These are phyloP conservation scores for Paratrypauchen microcephalus DNA, from an alignment of 2,797 vertebrate species.

Conservation along the genomic window DNA sequence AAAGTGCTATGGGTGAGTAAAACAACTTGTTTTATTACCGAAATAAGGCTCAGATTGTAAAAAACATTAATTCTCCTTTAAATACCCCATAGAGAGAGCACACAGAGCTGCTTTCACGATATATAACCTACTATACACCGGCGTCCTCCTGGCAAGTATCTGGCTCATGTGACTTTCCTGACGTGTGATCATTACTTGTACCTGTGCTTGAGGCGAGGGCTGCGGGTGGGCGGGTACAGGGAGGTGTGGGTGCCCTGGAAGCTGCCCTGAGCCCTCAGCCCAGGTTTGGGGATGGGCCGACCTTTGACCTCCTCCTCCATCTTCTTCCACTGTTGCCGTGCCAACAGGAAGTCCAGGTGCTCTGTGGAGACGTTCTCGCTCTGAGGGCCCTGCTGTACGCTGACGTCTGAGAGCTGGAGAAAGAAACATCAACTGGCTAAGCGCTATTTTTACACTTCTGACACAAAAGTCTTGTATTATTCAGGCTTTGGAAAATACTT, in stretches of 20 bases:
- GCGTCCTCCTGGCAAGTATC: too few relatives aligned
- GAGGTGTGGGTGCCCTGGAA: conserved; percentile 68
- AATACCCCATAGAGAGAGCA: too few relatives aligned
- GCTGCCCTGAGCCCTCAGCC: conserved; percentile 53
- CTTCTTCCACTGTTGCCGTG: conserved; percentile 71
- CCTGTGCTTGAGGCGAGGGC: conserved; percentile 66
- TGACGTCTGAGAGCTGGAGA: conserved; percentile 55
- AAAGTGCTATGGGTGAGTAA: too few relatives aligned
- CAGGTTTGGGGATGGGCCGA: conserved; percentile 56
- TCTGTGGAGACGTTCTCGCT: conserved; percentile 70
- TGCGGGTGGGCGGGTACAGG: conserved; percentile 69
- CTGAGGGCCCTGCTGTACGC: conserved; percentile 47
- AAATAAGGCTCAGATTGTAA: too few relatives aligned
- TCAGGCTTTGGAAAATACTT: too few relatives aligned
- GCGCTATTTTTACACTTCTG: too few relatives aligned
- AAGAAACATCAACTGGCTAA: not conserved
- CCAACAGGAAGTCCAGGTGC: conserved; percentile 69
- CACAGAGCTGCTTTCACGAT: too few relatives aligned
- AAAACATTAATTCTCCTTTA: too few relatives aligned
- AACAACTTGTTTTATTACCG: too few relatives aligned
- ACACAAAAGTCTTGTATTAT: too few relatives aligned
- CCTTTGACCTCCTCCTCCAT: conserved; percentile 74
- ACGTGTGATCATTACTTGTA: conserved; percentile 13
- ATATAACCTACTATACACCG: too few relatives aligned
- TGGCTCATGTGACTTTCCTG: too few relatives aligned